Evolutionary conservation across 1,140 invertebrate species (phyloP).

Genomic region (honey bee (Apis mellifera)): DNA sequence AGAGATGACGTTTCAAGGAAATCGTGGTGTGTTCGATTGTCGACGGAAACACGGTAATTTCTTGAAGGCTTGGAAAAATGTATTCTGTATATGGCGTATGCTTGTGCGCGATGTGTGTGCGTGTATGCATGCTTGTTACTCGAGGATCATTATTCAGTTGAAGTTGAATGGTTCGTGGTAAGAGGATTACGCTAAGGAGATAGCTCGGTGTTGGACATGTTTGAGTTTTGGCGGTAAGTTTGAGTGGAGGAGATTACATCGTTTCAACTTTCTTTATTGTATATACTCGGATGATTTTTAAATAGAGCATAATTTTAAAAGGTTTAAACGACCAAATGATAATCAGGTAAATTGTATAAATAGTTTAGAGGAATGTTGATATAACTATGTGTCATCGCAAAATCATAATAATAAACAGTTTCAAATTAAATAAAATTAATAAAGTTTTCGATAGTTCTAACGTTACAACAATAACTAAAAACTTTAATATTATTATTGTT

Average conservation of each 20-base stretch:
- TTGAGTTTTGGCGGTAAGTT: background rate
- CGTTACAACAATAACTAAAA: too few relatives aligned
- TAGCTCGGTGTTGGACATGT: background rate
- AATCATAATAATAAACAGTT: too few relatives aligned
- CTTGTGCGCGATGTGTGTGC: too few relatives aligned
- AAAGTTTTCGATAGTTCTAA: too few relatives aligned
- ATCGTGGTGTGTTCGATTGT: background rate
- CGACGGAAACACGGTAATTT: background rate
- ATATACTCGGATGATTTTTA: background rate
- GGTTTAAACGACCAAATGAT: background rate
- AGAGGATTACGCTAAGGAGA: conserved; percentile 4
- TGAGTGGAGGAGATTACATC: background rate
- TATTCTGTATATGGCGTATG: too few relatives aligned
- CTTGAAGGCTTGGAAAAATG: background rate
- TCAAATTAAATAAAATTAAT: too few relatives aligned
- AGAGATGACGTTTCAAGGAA: conserved; percentile 14
- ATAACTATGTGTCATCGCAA: too few relatives aligned
- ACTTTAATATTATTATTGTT: too few relatives aligned
- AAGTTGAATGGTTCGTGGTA: background rate
- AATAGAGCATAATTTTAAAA: background rate
- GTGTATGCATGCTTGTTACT: too few relatives aligned
- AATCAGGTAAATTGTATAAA: too few relatives aligned
- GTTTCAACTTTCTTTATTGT: background rate
- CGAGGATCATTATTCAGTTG: background rate
- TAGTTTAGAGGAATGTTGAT: too few relatives aligned